Conservation (phyloP, 2,113 vertebrate species). For the Camelus bactrianus region DNA sequence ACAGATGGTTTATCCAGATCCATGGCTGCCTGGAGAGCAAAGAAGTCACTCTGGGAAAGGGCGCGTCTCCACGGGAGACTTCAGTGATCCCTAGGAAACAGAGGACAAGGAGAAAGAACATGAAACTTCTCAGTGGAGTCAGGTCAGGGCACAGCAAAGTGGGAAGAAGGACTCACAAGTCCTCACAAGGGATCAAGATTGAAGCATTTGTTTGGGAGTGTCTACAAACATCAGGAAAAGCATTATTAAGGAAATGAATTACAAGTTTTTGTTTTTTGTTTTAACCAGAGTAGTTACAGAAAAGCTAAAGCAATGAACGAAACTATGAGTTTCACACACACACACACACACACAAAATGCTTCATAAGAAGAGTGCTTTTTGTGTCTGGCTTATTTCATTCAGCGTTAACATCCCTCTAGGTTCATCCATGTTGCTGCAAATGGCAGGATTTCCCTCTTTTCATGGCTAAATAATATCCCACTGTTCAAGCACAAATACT, state of each 20-base stretch:
- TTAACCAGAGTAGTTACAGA: neutral
- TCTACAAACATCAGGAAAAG: neutral
- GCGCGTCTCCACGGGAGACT: accelerated
- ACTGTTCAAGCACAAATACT: accelerated
- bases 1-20: constrained; percentile 89
- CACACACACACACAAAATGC: neutral
- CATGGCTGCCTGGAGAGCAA: constrained; percentile 81
- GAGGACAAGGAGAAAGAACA: constrained; percentile 56
- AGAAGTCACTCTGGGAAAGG: neutral
- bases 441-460: neutral
- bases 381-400: neutral
- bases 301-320: neutral
- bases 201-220: constrained; percentile 52
- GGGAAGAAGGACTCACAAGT: neutral
- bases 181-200: constrained; percentile 39
- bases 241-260: neutral
- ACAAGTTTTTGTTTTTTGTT: neutral
- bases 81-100: constrained; percentile 71
- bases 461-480: neutral
- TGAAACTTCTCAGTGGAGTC: neutral
- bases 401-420: neutral
- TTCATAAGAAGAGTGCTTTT: neutral
- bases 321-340: neutral
- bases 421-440: neutral
- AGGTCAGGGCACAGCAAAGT: neutral